These are phyloP conservation scores for Ecdyonurus torrentis DNA, from an alignment of 2,888 invertebrate genomes.

Conservation along the genomic window DNA sequence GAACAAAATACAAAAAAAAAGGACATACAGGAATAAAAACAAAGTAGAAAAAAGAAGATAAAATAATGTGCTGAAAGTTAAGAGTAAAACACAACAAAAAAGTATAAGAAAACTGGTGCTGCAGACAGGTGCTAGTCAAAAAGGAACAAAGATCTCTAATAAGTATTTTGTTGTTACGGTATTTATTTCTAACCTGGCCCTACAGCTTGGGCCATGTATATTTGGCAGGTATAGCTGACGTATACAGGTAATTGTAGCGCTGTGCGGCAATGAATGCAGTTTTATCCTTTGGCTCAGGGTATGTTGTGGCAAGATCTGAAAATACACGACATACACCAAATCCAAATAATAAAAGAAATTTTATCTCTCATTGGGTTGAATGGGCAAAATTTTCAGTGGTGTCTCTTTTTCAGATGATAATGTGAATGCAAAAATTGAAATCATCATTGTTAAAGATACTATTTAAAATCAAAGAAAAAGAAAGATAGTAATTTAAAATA, in stretches of 20 bases:
- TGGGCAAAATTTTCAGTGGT: too few relatives aligned
- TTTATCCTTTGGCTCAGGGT: conserved; percentile 69
- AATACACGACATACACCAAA: too few relatives aligned
- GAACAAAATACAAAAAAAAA: not conserved
- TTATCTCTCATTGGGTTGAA: too few relatives aligned
- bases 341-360: too few relatives aligned
- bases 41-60: not conserved
- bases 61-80: too few relatives aligned
- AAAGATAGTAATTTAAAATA: too few relatives aligned
- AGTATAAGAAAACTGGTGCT: too few relatives aligned
- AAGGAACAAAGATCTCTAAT: not conserved
- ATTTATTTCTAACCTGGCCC: not conserved
- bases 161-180: not conserved
- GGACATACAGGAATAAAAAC: not conserved
- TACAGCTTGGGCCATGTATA: conserved; percentile 28
- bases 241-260: conserved; percentile 64
- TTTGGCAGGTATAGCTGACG: conserved; percentile 48
- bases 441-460: too few relatives aligned
- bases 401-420: too few relatives aligned
- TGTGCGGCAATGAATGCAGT: conserved; percentile 50
- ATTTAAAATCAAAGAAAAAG: too few relatives aligned
- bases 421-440: too few relatives aligned
- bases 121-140: not conserved
- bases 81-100: too few relatives aligned
- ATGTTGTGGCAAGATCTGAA: conserved; percentile 55